phyloP scores from a whole-genome alignment of 1,140 invertebrate species.

The Bombus confusus region DNA sequence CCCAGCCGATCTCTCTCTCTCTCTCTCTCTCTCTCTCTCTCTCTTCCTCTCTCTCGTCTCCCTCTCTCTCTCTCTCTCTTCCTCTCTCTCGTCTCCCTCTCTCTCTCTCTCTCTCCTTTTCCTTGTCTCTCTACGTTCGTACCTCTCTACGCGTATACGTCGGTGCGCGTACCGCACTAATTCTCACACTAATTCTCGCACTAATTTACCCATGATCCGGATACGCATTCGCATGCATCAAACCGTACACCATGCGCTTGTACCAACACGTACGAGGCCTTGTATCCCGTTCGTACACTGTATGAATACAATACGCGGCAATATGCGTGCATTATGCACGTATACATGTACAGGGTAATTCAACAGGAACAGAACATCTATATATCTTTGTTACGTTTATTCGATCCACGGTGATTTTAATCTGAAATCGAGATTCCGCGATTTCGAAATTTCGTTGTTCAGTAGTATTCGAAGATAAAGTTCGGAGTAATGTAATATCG shows the following conservation, averaged over 20 bases:
- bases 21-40: neutral
- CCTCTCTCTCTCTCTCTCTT: no score
- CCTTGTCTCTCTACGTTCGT: neutral
- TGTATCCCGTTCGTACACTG: conserved; percentile 1
- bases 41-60: neutral
- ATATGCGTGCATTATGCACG: neutral
- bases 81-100: no score
- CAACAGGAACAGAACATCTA: neutral
- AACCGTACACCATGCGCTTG: conserved; percentile 55
- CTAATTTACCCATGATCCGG: conserved; percentile 64
- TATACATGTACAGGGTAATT: neutral
- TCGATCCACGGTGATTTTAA: neutral
- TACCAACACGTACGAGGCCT: conserved; percentile 60
- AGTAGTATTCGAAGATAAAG: neutral
- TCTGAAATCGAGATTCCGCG: neutral
- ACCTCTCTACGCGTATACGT: neutral
- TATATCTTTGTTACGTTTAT: no score
- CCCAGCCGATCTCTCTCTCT: conserved; percentile 15
- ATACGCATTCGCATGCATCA: conserved; percentile 65
- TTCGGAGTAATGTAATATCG: neutral
- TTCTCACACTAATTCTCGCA: conserved; percentile 66
- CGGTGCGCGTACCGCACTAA: conserved; percentile 52
- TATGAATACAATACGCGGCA: conserved; percentile 35
- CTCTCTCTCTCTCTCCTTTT: neutral
- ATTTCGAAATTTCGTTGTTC: neutral